These are phyloP conservation scores for Phymorhynchus buccinoides DNA, from an alignment of 1,140 invertebrate genomes.

Conservation along the genomic window DNA sequence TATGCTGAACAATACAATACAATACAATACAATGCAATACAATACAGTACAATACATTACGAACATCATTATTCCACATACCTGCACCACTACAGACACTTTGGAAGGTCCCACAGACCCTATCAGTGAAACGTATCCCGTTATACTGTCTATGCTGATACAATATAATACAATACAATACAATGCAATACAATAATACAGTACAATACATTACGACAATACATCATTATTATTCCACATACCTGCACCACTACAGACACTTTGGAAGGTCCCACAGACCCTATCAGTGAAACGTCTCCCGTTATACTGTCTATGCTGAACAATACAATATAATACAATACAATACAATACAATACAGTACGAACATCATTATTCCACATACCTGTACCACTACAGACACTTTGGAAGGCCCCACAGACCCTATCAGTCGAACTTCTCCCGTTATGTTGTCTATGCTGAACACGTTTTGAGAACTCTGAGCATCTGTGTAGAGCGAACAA, in stretches of 20 bases:
- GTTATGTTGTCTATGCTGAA: constrained; percentile 42
- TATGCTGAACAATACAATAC: constrained; percentile 39
- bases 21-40: too few relatives aligned
- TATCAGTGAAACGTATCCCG: constrained; percentile 37
- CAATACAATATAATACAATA: too few relatives aligned
- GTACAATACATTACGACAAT: too few relatives aligned
- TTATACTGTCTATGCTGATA: constrained; percentile 38
- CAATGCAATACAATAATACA: too few relatives aligned
- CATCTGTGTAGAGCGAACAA: neutral
- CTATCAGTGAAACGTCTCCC: too few relatives aligned
- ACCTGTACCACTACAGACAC: constrained; percentile 45
- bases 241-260: too few relatives aligned
- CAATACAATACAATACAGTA: neutral
- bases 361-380: neutral
- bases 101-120: constrained; percentile 2
- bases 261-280: too few relatives aligned
- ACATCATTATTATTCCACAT: too few relatives aligned
- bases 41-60: too few relatives aligned
- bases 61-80: neutral
- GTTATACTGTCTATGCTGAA: too few relatives aligned
- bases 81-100: constrained; percentile 42
- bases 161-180: too few relatives aligned
- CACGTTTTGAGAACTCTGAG: constrained; percentile 19
- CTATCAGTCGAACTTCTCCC: constrained; percentile 35
- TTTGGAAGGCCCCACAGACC: constrained; percentile 1